A percentile compares a stretch with the other conserved stretches of the same genome.
Conservation (phyloP, 2,113 vertebrate species). For the Glaucidium brasilianum region DNA sequence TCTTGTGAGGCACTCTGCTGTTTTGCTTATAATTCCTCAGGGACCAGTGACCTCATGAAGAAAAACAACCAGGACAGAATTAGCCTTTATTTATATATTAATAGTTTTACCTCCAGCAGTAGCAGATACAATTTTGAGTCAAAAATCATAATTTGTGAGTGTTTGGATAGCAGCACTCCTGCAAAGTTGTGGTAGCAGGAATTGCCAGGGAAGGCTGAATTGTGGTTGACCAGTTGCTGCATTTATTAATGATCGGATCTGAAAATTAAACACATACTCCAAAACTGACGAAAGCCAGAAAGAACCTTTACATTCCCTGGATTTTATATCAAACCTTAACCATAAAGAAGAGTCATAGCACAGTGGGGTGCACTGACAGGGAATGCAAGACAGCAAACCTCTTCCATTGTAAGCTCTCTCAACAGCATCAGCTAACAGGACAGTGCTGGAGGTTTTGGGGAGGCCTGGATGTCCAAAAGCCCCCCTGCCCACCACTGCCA, state of each 20-base stretch:
- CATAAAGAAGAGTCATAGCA: neutral
- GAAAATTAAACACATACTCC: neutral
- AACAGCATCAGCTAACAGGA: neutral
- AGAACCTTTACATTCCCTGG: neutral
- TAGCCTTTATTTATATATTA: constrained; percentile 58
- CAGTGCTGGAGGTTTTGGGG: neutral
- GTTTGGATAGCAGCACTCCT: neutral
- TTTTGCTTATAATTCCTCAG: constrained; percentile 53
- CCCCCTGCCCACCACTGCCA: neutral
- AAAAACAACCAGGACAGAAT: constrained; percentile 60
- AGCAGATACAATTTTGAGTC: constrained; percentile 9
- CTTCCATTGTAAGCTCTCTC: neutral
- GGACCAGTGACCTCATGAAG: constrained; percentile 51
- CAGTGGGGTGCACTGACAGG: neutral
- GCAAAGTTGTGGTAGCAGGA: constrained; percentile 4
- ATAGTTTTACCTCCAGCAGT: constrained; percentile 46
- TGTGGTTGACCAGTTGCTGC: neutral
- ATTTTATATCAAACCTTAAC: constrained; percentile 32
- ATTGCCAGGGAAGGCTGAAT: neutral
- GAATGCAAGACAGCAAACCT: neutral
- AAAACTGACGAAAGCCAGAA: neutral
- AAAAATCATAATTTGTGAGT: constrained; percentile 6
- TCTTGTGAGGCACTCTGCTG: constrained; percentile 24
- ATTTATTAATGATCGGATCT: neutral
- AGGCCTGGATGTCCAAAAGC: neutral